A percentile compares a stretch with the other conserved stretches of the same genome.
Evolutionary conservation across 2,113 vertebrate species (phyloP).

Genomic region (Atractosteus spatula): DNA sequence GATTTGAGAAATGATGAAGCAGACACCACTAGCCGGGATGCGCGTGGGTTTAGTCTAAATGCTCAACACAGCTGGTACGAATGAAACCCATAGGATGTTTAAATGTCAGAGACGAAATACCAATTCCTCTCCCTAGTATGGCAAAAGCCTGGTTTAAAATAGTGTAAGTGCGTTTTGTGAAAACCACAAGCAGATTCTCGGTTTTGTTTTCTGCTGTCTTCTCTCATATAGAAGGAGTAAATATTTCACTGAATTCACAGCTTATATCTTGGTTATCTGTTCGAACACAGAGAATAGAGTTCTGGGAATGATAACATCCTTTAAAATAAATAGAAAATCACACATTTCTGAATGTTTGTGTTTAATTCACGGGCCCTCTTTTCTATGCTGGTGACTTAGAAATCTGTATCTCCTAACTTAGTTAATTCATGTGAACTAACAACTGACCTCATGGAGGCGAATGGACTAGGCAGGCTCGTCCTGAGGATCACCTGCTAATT

Average conservation of each 20-base stretch:
- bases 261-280: not conserved
- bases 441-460: no score
- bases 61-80: conserved; percentile 42
- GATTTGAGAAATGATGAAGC: not conserved
- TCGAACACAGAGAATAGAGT: not conserved
- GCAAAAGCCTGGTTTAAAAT: conserved; percentile 41
- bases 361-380: no score
- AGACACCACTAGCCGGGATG: conserved; percentile 16
- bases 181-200: conserved; percentile 86
- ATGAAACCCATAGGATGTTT: conserved; percentile 45
- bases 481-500: no score
- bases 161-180: conserved; percentile 69
- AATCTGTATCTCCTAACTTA: no score
- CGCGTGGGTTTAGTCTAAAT: conserved; percentile 55
- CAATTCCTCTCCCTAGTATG: conserved; percentile 37
- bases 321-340: not conserved
- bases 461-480: no score
- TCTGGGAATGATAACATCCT: not conserved
- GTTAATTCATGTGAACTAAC: no score
- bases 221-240: not conserved
- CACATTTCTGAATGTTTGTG: no score
- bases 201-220: conserved; percentile 80
- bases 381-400: no score
- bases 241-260: not conserved
- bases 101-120: conserved; percentile 56